phyloP scores from a whole-genome alignment of 1,140 invertebrate genomes.

The Trypoxylus dichotomus region DNA sequence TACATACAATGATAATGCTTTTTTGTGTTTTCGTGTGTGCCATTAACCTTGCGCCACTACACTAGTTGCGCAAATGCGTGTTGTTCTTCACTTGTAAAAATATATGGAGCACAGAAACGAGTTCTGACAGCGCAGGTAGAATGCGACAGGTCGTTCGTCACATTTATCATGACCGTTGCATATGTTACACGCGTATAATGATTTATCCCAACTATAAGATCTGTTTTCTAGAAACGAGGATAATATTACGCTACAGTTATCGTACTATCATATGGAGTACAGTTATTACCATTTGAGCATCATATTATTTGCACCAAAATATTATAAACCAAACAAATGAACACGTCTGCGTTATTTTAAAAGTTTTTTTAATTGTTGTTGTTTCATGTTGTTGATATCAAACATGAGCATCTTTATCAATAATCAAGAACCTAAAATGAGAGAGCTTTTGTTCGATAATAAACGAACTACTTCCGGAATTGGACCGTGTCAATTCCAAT shows the following conservation, averaged over 20 bases:
- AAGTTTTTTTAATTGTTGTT: no score
- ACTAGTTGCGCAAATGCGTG: slow-evolving; percentile 1
- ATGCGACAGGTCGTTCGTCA: background rate
- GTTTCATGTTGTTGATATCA: no score
- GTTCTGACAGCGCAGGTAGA: background rate
- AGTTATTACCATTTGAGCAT: no score
- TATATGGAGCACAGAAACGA: slow-evolving; percentile 2
- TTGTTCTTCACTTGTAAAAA: slow-evolving; percentile 7
- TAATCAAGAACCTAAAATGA: no score
- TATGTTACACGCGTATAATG: background rate
- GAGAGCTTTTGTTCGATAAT: no score
- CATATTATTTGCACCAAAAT: no score
- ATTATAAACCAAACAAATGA: no score
- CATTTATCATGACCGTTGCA: background rate
- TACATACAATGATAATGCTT: background rate
- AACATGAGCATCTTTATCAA: no score
- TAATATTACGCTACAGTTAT: background rate
- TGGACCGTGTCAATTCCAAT: no score
- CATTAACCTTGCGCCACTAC: slow-evolving; percentile 20
- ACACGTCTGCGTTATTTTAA: no score
- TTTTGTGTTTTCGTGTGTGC: slow-evolving; percentile 14
- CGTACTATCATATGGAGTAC: background rate
- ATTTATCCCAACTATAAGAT: slow-evolving; percentile 3
- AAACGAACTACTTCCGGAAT: no score
- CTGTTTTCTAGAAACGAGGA: background rate